Evolutionary conservation across 2,113 vertebrate genomes (phyloP), one percentile per base, ranked within the genome.

Genomic region (Toxostoma redivivum): DNA sequence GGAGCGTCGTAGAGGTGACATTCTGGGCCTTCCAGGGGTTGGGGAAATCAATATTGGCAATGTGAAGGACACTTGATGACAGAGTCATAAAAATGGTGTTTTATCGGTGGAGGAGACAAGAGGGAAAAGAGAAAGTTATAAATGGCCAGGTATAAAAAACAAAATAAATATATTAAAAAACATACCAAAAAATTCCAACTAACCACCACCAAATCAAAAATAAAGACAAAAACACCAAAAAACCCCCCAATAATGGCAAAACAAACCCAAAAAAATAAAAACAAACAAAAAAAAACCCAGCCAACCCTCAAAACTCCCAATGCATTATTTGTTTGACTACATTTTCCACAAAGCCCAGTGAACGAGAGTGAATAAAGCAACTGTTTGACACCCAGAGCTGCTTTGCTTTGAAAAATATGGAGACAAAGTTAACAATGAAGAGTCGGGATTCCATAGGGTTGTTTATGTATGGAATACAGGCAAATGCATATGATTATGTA

Each of bases 401-500:
- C 72, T 93, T 70, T 90, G 82, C 92, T 97, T 97, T 90, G 84
- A 97, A 94, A 97, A 94, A 91, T 40, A 57, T 11, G 57, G 70
- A 97, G 93, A 94, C 88, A 83, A 96, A 92, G 69, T 91, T 76
- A 92, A 97, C 94, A 95, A 96, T 58, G 70, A 66, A 69, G 40
- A 94, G 72, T 84, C 5, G 67, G 86, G 93, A 93, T 73, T 87
- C 84, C 95, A 94, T 93, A 81, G 42, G 20, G 83, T 90, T 97
- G 94, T 97, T 97, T 97, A 82, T 89, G 92, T 97, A 96, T 77
- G 94, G 92, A 95, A 94, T 81, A 86, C 71, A 88, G 42, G 42
- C 82, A 94, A 98, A 97, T 84, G 88, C 60, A 61, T 78, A 31
- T 85, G 91, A 97, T 97, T 97, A 95, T 93, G 93, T 84, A 67